These are phyloP conservation scores for Aselliscus stoliczkanus DNA, from an alignment of 2,797 vertebrate genomes.

Conservation along the genomic window DNA sequence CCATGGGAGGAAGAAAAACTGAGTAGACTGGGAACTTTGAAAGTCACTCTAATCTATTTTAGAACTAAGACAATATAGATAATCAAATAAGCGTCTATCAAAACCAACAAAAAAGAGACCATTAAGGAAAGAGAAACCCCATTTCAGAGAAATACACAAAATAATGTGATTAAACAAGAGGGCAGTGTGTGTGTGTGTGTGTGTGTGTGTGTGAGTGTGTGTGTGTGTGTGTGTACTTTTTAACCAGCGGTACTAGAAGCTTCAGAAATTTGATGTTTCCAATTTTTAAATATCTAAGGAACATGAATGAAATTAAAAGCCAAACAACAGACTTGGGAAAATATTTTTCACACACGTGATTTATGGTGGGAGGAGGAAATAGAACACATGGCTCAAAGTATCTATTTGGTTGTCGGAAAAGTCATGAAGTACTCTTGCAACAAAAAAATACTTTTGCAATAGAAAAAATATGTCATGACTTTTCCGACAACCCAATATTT, in stretches of 20 bases:
- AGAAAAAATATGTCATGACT: too few species aligned
- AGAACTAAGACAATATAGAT: not conserved
- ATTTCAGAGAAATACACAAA: not conserved
- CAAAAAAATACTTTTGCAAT: too few species aligned
- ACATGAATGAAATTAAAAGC: not conserved
- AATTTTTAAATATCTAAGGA: not conserved
- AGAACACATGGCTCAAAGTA: not conserved
- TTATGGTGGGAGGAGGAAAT: not conserved
- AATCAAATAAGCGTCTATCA: not conserved
- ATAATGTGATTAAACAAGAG: not conserved
- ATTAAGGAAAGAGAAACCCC: not conserved
- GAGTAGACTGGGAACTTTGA: not conserved
- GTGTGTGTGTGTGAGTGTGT: too few species aligned
- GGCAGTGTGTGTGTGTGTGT: not conserved
- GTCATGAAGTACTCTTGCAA: too few species aligned
- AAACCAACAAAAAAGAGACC: not conserved
- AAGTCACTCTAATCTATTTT: not conserved
- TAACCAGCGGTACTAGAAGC: not conserved
- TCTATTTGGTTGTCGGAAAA: too few species aligned
- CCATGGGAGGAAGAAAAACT: not conserved
- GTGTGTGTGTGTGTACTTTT: not conserved
- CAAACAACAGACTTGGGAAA: not conserved
- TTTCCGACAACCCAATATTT: too few species aligned
- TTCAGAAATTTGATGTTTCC: not conserved
- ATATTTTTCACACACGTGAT: not conserved